Evolutionary conservation across 2,888 invertebrate species (phyloP).

Genomic region (Xestia ashworthii): DNA sequence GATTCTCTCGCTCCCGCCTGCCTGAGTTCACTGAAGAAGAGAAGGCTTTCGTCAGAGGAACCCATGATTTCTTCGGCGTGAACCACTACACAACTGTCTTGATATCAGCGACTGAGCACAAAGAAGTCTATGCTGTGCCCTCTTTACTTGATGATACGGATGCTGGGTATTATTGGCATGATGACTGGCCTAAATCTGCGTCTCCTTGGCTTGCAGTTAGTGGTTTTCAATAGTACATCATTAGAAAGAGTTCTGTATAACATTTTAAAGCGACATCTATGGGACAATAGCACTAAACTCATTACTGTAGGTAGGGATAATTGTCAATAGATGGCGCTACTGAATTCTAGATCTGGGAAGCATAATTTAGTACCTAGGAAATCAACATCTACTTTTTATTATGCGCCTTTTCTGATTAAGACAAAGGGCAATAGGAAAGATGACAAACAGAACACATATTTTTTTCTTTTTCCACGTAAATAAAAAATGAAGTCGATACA

Average conservation of each 20-base stretch:
- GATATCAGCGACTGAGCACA: constrained; percentile 67
- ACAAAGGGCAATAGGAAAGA: not conserved
- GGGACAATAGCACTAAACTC: not conserved
- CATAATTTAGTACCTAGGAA: not conserved
- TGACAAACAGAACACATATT: no score
- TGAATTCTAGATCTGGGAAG: not conserved
- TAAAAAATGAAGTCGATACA: no score
- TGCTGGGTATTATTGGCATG: constrained; percentile 21
- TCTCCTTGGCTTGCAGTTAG: constrained; percentile 71
- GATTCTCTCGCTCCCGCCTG: constrained; percentile 82
- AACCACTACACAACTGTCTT: constrained; percentile 92
- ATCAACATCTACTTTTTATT: not conserved
- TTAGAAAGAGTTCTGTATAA: not conserved
- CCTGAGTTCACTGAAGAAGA: constrained; percentile 86
- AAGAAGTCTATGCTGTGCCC: constrained; percentile 7
- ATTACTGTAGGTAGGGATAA: not conserved
- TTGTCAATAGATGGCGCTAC: not conserved
- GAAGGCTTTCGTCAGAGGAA: constrained; percentile 74
- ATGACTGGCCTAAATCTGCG: constrained; percentile 38
- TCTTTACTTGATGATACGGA: constrained; percentile 46
- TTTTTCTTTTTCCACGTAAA: no score
- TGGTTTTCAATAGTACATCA: not conserved
- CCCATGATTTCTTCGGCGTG: constrained; percentile 88
- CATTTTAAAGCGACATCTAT: not conserved
- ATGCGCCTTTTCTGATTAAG: not conserved